These are phyloP conservation scores for Ivindomyrus marchei DNA, from an alignment of 2,113 vertebrate species.

Conservation along the genomic window DNA sequence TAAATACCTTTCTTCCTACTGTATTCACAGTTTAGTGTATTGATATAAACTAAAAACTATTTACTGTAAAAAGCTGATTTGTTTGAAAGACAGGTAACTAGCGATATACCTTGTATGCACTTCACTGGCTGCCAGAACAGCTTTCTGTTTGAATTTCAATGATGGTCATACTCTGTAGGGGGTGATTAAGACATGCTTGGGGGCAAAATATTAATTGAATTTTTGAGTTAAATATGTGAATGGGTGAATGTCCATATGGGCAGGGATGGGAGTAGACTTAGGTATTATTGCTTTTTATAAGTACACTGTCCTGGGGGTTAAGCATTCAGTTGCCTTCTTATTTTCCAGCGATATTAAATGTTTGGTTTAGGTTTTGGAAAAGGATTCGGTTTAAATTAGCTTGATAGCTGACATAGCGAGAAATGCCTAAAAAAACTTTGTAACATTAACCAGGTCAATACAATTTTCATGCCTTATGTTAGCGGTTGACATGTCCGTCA, in stretches of 20 bases:
- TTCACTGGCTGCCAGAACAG: neutral
- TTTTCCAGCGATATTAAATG: neutral
- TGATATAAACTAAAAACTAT: neutral
- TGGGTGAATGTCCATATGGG: neutral
- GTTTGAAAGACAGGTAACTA: neutral
- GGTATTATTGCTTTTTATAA: neutral
- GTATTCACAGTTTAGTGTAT: neutral
- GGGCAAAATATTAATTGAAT: neutral
- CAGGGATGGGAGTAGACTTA: neutral
- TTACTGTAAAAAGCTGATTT: neutral
- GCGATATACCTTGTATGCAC: neutral
- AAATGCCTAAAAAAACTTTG: neutral
- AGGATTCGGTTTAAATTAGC: neutral
- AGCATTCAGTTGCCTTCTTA: neutral
- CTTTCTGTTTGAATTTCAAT: neutral
- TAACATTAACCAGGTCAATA: neutral
- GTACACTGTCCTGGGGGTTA: neutral
- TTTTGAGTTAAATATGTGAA: neutral
- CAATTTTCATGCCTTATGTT: neutral
- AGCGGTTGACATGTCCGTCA: neutral
- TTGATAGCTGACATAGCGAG: neutral
- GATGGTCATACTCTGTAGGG: neutral
- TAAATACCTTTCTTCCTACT: neutral
- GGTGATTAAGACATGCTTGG: neutral
- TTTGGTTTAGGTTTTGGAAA: neutral